Evolutionary conservation across 2,113 vertebrate species (phyloP), one percentile per base, ranked within the genome.

Genomic region (Chrysochloris asiatica): DNA sequence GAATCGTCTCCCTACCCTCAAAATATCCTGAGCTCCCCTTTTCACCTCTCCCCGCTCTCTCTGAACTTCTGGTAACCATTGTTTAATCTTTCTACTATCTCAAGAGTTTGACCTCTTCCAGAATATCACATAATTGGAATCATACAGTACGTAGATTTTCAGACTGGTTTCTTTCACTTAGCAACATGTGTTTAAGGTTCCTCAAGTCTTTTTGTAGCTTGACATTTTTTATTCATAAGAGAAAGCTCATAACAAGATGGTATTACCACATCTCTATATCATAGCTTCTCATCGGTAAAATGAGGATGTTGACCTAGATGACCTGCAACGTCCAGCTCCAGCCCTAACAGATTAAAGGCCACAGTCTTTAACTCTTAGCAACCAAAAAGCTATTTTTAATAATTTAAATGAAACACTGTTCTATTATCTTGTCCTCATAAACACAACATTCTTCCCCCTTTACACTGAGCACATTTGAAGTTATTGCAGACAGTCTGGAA

Each of bases 241-340:
- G 41, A 65, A 84, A 41, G 79, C 47, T 79, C 50, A 0, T 3
- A 26, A n/a, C 11, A 10, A 14, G 43, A 12, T 8, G 30, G 65
- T 22, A 45, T 47, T 17, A 17, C 41, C 76, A 3, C 30, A 14
- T 38, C 59, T 30, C 91, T 12, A 7, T 30, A 16, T 0, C 36
- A 75, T 5, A 19, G 73, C 45, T 61, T 48, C 77, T 77, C 45
- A 1, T 41, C 7, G 33, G 63, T 12, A 9, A 56, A 28, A 47
- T 0, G 22, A 84, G 50, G 43, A 41, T 4, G 0, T 8, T 0
- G 2, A 59, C 59, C 72, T 8, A 0, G 47, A 17, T n/a, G 43
- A 52, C 48, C 48, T 1, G 63, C 22, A 8, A 54, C 76, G 72
- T 26, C 43, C 36, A 54, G 43, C 54, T 38, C 72, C 28, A 52